phyloP scores from a whole-genome alignment of 2,888 invertebrate species.

The Drosophila prolongata region DNA sequence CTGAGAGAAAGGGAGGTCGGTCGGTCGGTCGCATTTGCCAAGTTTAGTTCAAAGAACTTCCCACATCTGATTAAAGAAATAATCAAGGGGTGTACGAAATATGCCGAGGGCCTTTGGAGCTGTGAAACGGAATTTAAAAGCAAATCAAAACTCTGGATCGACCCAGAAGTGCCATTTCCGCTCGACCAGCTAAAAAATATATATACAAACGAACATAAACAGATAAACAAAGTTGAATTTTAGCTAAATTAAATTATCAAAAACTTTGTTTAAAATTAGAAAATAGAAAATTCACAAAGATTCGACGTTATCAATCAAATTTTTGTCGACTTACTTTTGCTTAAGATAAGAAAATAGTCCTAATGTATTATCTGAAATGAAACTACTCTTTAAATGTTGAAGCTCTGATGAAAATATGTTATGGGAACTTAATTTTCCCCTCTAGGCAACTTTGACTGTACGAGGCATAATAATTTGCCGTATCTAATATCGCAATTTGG shows the following conservation, averaged over 20 bases:
- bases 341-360: too few relatives aligned
- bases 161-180: slow-evolving; percentile 45
- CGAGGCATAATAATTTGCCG: slow-evolving; percentile 37
- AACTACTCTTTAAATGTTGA: too few relatives aligned
- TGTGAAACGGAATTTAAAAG: slow-evolving; percentile 6
- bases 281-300: too few relatives aligned
- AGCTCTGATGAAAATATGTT: neutral
- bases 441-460: slow-evolving; percentile 12
- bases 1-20: slow-evolving; percentile 20
- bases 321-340: too few relatives aligned
- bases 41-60: slow-evolving; percentile 43
- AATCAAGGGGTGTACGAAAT: slow-evolving; percentile 25
- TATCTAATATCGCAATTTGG: slow-evolving; percentile 46
- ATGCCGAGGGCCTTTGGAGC: neutral
- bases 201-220: neutral
- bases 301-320: too few relatives aligned
- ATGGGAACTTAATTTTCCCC: neutral
- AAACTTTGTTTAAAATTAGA: too few relatives aligned
- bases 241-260: neutral
- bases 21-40: slow-evolving; percentile 1
- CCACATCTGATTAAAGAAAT: slow-evolving; percentile 34
- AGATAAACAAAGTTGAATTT: neutral
- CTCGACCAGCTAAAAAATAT: slow-evolving; percentile 3
- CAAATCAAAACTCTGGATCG: slow-evolving; percentile 15
- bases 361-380: too few relatives aligned